Evolutionary conservation across 1,140 invertebrate genomes (phyloP).

Genomic region (Lepidurus couesii): DNA sequence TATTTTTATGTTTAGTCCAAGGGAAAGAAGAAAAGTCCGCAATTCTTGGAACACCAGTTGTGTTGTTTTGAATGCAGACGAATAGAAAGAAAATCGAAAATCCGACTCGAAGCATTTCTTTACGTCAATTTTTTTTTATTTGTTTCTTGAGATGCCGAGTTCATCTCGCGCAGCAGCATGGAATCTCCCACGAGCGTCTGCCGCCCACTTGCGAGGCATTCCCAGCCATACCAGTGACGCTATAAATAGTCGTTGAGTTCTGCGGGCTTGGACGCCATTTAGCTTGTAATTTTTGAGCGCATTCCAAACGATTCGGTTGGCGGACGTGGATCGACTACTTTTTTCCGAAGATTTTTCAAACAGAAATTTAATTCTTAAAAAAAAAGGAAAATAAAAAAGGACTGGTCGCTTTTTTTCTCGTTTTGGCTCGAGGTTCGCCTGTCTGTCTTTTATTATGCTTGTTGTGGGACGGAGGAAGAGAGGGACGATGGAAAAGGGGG

Average conservation of each 20-base stretch:
- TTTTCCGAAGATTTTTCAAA: no score
- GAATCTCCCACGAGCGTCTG: background rate
- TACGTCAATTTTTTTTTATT: background rate
- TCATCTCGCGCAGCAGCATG: conserved; percentile 6
- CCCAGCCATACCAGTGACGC: conserved; percentile 16
- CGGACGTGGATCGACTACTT: background rate
- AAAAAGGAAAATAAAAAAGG: no score
- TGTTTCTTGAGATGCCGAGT: background rate
- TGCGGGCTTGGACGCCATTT: conserved; percentile 11
- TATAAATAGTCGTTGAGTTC: conserved; percentile 8
- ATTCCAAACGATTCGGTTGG: conserved; percentile 12
- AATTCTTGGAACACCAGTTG: background rate
- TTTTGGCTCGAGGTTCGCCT: background rate
- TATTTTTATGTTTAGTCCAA: background rate
- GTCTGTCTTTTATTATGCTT: conserved; percentile 16
- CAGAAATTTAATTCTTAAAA: no score
- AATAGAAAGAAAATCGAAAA: background rate
- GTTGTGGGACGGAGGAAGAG: background rate
- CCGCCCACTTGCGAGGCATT: conserved; percentile 14
- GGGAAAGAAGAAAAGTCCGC: background rate
- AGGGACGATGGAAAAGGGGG: background rate
- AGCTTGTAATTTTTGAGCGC: conserved; percentile 19
- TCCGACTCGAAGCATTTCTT: background rate
- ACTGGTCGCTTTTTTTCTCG: background rate
- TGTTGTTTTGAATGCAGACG: background rate